Evolutionary conservation across 1,140 invertebrate genomes (phyloP).

Genomic region (Pseudomyrmex flavicornis): DNA sequence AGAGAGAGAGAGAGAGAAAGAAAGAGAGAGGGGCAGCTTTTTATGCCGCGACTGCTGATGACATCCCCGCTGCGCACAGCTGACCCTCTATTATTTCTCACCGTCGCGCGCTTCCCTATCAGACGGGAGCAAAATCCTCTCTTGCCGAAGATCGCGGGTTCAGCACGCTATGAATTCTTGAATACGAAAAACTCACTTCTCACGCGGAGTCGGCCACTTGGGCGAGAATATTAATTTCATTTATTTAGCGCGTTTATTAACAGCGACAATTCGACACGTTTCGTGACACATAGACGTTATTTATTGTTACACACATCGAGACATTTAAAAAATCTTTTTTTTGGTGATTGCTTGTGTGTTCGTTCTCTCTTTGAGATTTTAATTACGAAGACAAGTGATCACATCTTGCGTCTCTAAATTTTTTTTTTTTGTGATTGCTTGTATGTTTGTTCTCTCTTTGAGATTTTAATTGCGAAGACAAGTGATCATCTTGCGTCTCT

Average conservation of each 20-base stretch:
- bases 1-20: too few species aligned
- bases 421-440: neutral
- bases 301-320: too few species aligned
- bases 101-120: conserved; percentile 68
- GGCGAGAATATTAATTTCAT: conserved; percentile 50
- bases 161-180: conserved; percentile 62
- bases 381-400: neutral
- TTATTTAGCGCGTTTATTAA: conserved; percentile 44
- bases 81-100: conserved; percentile 80
- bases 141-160: conserved; percentile 47
- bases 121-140: conserved; percentile 61
- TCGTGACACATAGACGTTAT: neutral
- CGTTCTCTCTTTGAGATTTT: neutral
- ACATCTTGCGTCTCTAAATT: too few species aligned
- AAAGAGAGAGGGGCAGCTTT: conserved; percentile 69
- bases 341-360: neutral
- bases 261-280: neutral
- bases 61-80: conserved; percentile 76
- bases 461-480: neutral
- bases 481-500: neutral
- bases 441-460: neutral
- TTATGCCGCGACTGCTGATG: conserved; percentile 78
- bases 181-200: conserved; percentile 10
- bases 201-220: conserved; percentile 3
- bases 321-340: conserved; percentile 6